A percentile compares a stretch with the other conserved stretches of the same genome.
These are phyloP conservation scores for Pristionchus mayeri DNA, from an alignment of 2,888 invertebrate genomes.

Conservation along the genomic window DNA sequence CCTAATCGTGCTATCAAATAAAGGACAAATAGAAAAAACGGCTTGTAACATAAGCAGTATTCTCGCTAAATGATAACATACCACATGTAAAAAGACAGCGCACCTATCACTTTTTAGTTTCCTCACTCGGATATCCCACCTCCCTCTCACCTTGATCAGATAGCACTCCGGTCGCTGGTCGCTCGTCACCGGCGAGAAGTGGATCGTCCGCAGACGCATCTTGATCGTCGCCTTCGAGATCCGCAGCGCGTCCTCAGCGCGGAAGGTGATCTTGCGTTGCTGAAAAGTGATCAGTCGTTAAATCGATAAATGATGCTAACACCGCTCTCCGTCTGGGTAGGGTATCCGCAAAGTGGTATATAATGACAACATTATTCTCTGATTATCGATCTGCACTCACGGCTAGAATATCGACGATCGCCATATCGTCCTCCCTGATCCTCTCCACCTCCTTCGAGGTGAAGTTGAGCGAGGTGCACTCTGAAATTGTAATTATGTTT, in stretches of 20 bases:
- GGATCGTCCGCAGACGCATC: constrained; percentile 70
- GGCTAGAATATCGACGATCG: constrained; percentile 61
- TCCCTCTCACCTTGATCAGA: constrained; percentile 66
- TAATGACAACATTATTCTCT: background rate
- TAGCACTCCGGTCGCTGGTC: constrained; percentile 76
- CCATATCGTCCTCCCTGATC: constrained; percentile 59
- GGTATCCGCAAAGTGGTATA: no score
- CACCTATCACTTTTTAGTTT: no score
- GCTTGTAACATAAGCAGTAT: no score
- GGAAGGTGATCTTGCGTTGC: constrained; percentile 67
- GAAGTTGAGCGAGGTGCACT: constrained; percentile 69
- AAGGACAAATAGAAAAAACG: no score
- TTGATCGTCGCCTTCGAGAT: constrained; percentile 70
- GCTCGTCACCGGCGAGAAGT: constrained; percentile 64
- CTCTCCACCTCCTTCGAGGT: constrained; percentile 66
- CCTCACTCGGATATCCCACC: no score
- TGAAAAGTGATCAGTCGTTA: background rate
- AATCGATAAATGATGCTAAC: background rate
- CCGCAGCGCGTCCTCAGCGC: constrained; percentile 72
- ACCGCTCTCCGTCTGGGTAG: no score
- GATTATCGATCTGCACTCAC: constrained; percentile 58
- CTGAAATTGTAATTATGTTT: constrained; percentile 51
- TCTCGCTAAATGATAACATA: no score
- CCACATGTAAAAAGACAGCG: no score
- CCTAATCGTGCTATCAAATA: background rate